Evolutionary conservation across 2,888 invertebrate species (phyloP).

Genomic region (Tricholauxania praeusta): DNA sequence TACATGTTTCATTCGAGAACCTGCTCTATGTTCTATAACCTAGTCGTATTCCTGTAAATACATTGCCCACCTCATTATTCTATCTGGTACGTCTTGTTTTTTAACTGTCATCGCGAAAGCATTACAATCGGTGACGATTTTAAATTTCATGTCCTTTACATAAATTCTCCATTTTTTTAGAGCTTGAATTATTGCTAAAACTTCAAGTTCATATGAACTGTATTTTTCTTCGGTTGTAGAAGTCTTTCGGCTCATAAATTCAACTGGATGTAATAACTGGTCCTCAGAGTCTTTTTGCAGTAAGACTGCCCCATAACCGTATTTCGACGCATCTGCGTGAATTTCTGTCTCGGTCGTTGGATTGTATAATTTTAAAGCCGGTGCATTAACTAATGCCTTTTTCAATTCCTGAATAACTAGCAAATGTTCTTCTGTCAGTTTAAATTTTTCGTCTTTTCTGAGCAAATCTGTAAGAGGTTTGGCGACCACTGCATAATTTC

Average conservation of each 20-base stretch:
- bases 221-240: constrained; percentile 45
- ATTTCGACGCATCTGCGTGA: too few relatives aligned
- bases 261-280: constrained; percentile 45
- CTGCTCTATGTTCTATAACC: constrained; percentile 18
- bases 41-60: constrained; percentile 17
- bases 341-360: too few relatives aligned
- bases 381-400: too few relatives aligned
- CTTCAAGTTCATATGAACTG: constrained; percentile 50
- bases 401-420: too few relatives aligned
- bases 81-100: not conserved
- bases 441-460: too few relatives aligned
- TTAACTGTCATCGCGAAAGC: constrained; percentile 20
- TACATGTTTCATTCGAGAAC: constrained; percentile 15
- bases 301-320: too few relatives aligned
- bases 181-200: constrained; percentile 47
- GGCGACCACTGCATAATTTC: too few relatives aligned
- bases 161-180: constrained; percentile 47
- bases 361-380: too few relatives aligned
- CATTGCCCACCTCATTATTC: constrained; percentile 13
- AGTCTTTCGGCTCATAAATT: constrained; percentile 50
- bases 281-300: constrained; percentile 44
- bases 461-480: too few relatives aligned
- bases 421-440: too few relatives aligned
- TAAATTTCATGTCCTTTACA: constrained; percentile 24
- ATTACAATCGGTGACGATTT: constrained; percentile 22